Conservation (phyloP, 2,888 invertebrate species). For the Calliopum simillimum region DNA sequence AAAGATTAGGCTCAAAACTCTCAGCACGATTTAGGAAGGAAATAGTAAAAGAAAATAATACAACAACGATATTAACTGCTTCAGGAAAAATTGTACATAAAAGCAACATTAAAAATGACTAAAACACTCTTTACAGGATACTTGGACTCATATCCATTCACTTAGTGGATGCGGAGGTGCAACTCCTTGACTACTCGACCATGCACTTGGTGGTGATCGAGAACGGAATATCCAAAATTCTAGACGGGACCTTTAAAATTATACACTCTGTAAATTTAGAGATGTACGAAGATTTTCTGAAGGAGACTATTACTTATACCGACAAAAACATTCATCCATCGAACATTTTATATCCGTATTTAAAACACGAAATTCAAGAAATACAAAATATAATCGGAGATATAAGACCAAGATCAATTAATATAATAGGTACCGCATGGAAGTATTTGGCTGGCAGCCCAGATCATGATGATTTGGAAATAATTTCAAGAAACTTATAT, state of each 20-base stretch:
- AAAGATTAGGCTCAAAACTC: too few relatives aligned
- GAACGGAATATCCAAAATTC: not conserved
- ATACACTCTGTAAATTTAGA: not conserved
- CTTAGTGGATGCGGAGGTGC: not conserved
- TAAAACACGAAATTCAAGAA: too few relatives aligned
- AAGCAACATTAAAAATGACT: not conserved
- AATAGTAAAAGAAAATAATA: not conserved
- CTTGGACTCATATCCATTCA: not conserved
- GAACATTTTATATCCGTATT: too few relatives aligned
- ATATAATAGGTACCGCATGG: too few relatives aligned
- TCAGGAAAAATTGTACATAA: not conserved
- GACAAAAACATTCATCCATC: too few relatives aligned
- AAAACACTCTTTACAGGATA: constrained; percentile 1
- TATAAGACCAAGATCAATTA: too few relatives aligned
- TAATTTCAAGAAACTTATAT: too few relatives aligned
- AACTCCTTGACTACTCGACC: not conserved
- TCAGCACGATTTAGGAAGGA: not conserved
- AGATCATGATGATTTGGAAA: too few relatives aligned
- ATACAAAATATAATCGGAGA: too few relatives aligned
- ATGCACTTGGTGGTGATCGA: not conserved
- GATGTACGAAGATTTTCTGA: not conserved
- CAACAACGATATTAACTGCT: not conserved
- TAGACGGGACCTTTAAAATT: not conserved
- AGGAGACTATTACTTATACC: not conserved
- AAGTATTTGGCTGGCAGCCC: too few relatives aligned